Evolutionary conservation across 1,140 invertebrate genomes (phyloP).

Genomic region (Carposina sasakii): DNA sequence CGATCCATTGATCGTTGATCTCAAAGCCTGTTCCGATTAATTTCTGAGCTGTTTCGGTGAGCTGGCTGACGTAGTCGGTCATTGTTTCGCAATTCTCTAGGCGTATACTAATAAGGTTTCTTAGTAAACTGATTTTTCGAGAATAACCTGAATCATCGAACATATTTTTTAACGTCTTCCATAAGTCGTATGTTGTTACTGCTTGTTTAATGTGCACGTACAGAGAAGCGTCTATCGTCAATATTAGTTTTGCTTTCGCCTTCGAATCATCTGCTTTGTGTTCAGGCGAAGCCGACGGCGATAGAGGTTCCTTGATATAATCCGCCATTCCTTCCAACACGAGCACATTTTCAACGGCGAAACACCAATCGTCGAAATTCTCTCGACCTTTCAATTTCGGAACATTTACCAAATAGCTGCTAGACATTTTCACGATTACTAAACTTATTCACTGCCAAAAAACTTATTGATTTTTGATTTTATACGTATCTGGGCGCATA

Average conservation of each 20-base stretch:
- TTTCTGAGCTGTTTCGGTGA: slow-evolving; percentile 20
- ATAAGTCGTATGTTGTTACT: slow-evolving; percentile 27
- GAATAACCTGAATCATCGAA: slow-evolving; percentile 31
- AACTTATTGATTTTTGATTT: too few relatives aligned
- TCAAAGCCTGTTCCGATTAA: slow-evolving; percentile 28
- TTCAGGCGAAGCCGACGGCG: neutral
- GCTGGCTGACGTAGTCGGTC: slow-evolving; percentile 24
- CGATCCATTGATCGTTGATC: slow-evolving; percentile 43
- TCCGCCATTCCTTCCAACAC: slow-evolving; percentile 4
- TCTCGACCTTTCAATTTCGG: slow-evolving; percentile 11
- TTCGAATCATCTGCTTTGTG: neutral
- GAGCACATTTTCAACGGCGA: slow-evolving; percentile 12
- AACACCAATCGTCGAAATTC: slow-evolving; percentile 14
- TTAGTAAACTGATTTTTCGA: slow-evolving; percentile 30
- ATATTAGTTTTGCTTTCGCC: slow-evolving; percentile 2
- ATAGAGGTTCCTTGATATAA: slow-evolving; percentile 3
- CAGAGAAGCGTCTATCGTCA: slow-evolving; percentile 2
- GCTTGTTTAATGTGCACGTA: slow-evolving; percentile 31
- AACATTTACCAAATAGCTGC: slow-evolving; percentile 3
- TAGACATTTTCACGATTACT: neutral
- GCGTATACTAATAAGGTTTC: slow-evolving; percentile 28
- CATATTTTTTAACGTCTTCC: slow-evolving; percentile 31
- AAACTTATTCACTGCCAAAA: too few relatives aligned
- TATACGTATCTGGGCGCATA: too few relatives aligned
- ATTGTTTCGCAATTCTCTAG: slow-evolving; percentile 30